Percentiles rank a stretch among this genome's conserved stretches.
Conservation (phyloP, 2,888 invertebrate genomes). For the Cryptocheilus praepositus region DNA sequence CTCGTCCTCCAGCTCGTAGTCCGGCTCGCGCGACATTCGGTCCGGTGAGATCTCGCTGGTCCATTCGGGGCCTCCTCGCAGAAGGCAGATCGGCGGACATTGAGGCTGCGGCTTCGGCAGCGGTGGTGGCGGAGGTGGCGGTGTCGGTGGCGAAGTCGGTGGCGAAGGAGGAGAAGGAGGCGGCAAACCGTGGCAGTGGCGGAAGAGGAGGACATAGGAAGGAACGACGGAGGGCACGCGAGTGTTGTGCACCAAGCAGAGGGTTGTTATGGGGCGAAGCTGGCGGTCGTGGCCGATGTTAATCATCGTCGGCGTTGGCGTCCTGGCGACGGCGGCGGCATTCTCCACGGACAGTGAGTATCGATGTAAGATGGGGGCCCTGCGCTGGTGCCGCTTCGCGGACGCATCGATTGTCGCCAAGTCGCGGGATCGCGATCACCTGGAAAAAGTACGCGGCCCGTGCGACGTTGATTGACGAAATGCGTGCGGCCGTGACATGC, state of each 20-base stretch:
- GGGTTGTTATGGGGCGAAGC: slow-evolving; percentile 67
- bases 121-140: slow-evolving; percentile 18
- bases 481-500: slow-evolving; percentile 27
- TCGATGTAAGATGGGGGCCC: too few relatives aligned
- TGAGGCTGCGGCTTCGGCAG: slow-evolving; percentile 2
- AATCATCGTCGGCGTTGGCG: slow-evolving; percentile 30
- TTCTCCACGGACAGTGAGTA: slow-evolving; percentile 60
- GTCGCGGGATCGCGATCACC: not conserved
- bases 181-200: slow-evolving; percentile 29
- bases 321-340: slow-evolving; percentile 46
- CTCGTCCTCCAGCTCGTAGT: not conserved
- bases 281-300: slow-evolving; percentile 53
- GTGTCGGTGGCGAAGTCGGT: slow-evolving; percentile 22
- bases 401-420: too few relatives aligned
- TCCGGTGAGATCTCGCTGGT: too few relatives aligned
- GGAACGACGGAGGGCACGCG: slow-evolving; percentile 38
- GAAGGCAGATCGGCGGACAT: slow-evolving; percentile 2
- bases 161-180: slow-evolving; percentile 18
- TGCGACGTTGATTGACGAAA: slow-evolving; percentile 22
- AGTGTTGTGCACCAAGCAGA: slow-evolving; percentile 46
- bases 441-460: slow-evolving; percentile 7
- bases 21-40: not conserved
- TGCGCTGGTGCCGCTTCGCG: too few relatives aligned
- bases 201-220: slow-evolving; percentile 24
- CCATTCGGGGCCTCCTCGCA: too few relatives aligned